Conservation (phyloP, 2,113 vertebrate species). For the Pteropus alecto region DNA sequence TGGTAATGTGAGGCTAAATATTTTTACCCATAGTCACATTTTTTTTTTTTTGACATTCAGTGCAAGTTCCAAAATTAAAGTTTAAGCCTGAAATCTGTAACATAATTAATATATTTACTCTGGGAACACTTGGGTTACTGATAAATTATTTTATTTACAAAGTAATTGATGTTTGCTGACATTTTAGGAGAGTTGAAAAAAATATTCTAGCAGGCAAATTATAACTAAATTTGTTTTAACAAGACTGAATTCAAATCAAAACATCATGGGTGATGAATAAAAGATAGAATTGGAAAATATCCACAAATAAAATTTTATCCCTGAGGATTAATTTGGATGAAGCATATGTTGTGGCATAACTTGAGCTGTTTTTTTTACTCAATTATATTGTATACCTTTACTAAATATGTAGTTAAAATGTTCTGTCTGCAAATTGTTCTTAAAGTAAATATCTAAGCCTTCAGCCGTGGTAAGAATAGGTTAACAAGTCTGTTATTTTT, state of each 20-base stretch:
- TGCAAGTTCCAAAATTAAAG: slow-evolving; percentile 27
- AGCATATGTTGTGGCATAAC: not conserved
- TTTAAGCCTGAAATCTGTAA: slow-evolving; percentile 7
- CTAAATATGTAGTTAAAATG: not conserved
- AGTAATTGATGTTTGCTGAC: slow-evolving; percentile 46
- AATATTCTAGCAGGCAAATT: slow-evolving; percentile 19
- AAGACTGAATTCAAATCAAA: not conserved
- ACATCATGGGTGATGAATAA: not conserved
- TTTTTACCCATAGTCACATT: not conserved
- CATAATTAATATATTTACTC: not conserved
- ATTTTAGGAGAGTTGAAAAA: slow-evolving; percentile 39
- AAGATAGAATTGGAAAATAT: not conserved
- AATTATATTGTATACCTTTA: not conserved
- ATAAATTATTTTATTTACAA: slow-evolving; percentile 48
- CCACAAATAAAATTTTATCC: not conserved
- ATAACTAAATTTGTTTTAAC: not conserved
- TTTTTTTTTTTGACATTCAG: not conserved
- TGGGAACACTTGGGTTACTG: slow-evolving; percentile 12
- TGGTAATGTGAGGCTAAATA: not conserved
- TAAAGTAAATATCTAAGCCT: not conserved
- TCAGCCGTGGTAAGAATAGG: not conserved
- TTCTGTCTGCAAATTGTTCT: not conserved
- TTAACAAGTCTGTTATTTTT: not conserved
- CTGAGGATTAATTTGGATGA: not conserved
- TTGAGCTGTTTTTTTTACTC: not conserved